phyloP scores from a whole-genome alignment of 64 coral and sea anemone species.

The Dendronephthya gigantea region DNA sequence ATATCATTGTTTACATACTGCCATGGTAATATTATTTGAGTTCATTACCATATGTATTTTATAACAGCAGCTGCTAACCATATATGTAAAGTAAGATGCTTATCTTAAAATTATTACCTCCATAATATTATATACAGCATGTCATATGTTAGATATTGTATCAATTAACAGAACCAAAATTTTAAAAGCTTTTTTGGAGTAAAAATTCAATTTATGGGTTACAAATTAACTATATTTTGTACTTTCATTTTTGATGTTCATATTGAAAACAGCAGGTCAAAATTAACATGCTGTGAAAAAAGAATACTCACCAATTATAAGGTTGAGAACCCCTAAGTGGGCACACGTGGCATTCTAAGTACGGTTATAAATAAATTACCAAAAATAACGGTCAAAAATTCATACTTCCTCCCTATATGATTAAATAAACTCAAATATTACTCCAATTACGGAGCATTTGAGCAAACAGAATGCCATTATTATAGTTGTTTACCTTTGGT shows the following conservation, averaged over 20 bases:
- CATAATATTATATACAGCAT: neutral
- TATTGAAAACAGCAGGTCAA: neutral
- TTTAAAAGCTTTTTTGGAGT: neutral
- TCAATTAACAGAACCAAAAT: neutral
- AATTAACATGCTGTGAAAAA: neutral
- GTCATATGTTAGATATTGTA: no score
- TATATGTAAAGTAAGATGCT: neutral
- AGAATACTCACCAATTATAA: neutral
- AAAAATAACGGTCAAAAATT: constrained; percentile 9
- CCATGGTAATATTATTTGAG: neutral
- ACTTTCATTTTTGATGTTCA: neutral
- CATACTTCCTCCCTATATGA: neutral
- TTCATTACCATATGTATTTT: neutral
- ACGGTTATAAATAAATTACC: neutral
- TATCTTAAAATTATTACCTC: neutral
- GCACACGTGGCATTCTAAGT: neutral
- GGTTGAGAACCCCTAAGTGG: neutral
- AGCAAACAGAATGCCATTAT: neutral
- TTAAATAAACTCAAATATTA: no score
- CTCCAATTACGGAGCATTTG: neutral
- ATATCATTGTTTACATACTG: neutral
- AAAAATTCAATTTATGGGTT: neutral
- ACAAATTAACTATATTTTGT: neutral
- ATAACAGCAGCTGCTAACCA: neutral
- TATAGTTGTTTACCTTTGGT: neutral